These are phyloP conservation scores for Anguilla obscura DNA, from an alignment of 2,797 vertebrate genomes.

Conservation along the genomic window DNA sequence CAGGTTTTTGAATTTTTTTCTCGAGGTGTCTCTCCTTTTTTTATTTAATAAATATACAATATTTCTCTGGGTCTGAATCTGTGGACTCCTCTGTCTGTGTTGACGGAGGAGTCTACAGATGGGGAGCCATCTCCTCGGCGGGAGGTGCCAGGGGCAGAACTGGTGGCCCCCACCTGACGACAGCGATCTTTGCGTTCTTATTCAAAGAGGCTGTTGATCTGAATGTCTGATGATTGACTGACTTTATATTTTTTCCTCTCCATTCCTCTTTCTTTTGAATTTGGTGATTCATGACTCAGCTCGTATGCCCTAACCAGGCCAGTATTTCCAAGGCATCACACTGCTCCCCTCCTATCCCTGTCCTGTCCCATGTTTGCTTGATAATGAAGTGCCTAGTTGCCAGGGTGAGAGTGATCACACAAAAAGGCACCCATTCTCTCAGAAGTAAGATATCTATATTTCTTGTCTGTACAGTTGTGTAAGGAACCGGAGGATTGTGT, in stretches of 20 bases:
- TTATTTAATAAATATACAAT: too few relatives aligned
- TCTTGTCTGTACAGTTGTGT: conserved; percentile 24
- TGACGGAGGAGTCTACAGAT: not conserved
- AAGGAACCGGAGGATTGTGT: conserved; percentile 1
- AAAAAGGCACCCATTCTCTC: not conserved
- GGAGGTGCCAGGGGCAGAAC: not conserved
- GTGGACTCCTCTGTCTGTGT: not conserved
- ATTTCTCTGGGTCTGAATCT: not conserved
- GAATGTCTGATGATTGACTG: not conserved
- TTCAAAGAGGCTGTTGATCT: not conserved
- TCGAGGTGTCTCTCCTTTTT: too few relatives aligned
- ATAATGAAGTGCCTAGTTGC: not conserved
- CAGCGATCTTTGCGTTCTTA: too few relatives aligned
- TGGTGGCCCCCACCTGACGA: not conserved
- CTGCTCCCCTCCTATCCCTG: not conserved
- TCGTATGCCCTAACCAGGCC: not conserved
- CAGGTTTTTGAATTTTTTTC: too few relatives aligned
- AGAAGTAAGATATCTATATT: conserved; percentile 17
- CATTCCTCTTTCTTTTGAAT: not conserved
- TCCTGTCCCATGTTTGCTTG: not conserved
- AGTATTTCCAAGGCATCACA: not conserved
- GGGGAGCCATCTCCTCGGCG: not conserved
- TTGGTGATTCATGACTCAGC: not conserved
- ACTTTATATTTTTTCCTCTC: not conserved
- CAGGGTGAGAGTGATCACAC: not conserved